Evolutionary conservation across 2,797 vertebrate species (phyloP), one percentile per base, ranked within the genome.

Genomic region (Megaceryle alcyon): DNA sequence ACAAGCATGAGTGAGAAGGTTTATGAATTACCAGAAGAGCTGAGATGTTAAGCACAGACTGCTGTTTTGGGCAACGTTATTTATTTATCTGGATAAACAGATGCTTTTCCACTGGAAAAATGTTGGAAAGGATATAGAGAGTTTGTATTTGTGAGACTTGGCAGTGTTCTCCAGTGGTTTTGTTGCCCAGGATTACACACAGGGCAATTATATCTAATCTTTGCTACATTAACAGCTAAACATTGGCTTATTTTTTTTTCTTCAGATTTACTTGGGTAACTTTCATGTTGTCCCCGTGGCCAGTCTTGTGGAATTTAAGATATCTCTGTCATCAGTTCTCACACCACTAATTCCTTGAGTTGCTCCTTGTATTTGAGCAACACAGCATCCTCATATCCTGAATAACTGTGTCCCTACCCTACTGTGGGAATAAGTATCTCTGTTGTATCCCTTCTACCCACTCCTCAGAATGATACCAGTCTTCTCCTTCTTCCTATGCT

Each of bases 81-180:
- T 88, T 94, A 80, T 82, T 92, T 82, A 71, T 64, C 77, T 85
- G 21, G 19, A 49, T 82, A 90, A 94, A 91, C 23, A 57, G 72
- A 82, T 79, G 59, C 54, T 72, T 89, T 85, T 51, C 37, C 21
- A 51, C 46, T 69, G 46, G 31, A 25, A 31, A 73, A 46, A 77
- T 49, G 43, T 21, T 86, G 61, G 66, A 86, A 90, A 80, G 44
- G 28, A 35, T 63, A 12, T 41, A 26, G 59, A 37, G 13, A 65
- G 8, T 64, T 31, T 41, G 20, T 69, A 28, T 86, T 91, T 63
- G 19, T 70, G 66, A 60, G 39, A 20, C 26, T 80, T 51, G 46
- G 16, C 9, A 0, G 22, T 75, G 37, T 51, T 89, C 49, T 91
- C 39, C 43, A 35, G n/a, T 54, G 63, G 18, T 25, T 77, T 92